Evolutionary conservation across 2,888 invertebrate genomes (phyloP), one percentile per base, ranked within the genome.

Genomic region (Eristalis intricaria): DNA sequence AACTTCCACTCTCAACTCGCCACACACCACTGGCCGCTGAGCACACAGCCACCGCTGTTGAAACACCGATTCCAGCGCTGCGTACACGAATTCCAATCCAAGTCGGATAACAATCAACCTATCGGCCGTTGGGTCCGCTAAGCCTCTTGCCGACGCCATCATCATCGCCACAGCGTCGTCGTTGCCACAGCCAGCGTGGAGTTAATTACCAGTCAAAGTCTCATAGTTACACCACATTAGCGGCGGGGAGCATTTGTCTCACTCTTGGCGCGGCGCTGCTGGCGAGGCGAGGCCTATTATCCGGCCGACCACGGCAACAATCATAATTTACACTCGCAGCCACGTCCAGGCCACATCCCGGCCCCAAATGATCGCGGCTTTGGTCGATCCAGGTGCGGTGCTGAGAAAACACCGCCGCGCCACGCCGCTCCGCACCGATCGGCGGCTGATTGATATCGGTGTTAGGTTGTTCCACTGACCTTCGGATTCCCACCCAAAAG

Each of bases 401-500:
- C 19, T 19, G 7, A 8, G 8, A 8, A 19, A 19, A n/a, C 15
- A 43, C 74, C 68, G 22, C 38, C 13, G 50, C 15, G 50, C 26
- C 61, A 19, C 22, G n/a, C n/a, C n/a, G n/a, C n/a, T n/a, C n/a
- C n/a, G n/a, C n/a, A 7, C 32, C 38, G 38, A 43, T 32, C 35
- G 35, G 38, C 38, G 23, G 26, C 38, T 76, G 79, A 80, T 87
- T 84, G 68, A 84, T 84, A 79, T 79, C 80, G 69, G 64, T 69
- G 76, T 76, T 75, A 87, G 79, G 76, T 65, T 84, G 84, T 79
- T 84, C 87, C 84, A 87, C 73, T 87, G 84, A 87, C 87, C 87
- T 87, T 87, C 79, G 60, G 75, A 79, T 82, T 79, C 13, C 71
- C 65, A 74, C 71, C 76, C 71, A 76, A 83, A 50, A 84, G 84